Conservation (phyloP, 2,113 vertebrate genomes). For the Trogon melanurus region DNA sequence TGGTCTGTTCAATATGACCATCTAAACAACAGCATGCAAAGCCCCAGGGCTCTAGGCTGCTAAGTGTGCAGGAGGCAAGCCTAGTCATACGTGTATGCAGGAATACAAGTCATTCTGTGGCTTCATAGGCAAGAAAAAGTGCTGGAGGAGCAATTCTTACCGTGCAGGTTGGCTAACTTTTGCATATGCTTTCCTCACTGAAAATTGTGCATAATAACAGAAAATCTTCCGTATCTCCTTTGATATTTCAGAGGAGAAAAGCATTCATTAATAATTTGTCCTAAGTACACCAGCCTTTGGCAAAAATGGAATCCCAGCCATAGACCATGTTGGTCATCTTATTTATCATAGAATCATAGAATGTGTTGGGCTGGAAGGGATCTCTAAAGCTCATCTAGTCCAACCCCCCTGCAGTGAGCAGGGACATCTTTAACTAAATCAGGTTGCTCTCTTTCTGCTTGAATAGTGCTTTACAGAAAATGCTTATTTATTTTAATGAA, state of each 20-base stretch:
- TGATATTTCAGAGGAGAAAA: slow-evolving; percentile 49
- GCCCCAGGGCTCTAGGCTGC: not conserved
- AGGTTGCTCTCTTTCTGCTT: not conserved
- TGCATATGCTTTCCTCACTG: not conserved
- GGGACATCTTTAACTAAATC: too few species aligned
- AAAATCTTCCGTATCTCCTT: not conserved
- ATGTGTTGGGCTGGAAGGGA: too few species aligned
- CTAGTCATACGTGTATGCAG: fast-evolving
- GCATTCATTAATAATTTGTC: slow-evolving; percentile 60
- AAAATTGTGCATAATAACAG: slow-evolving; percentile 31
- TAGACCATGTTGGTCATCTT: slow-evolving; percentile 1
- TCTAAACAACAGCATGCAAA: fast-evolving
- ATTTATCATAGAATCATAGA: not conserved
- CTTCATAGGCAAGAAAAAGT: not conserved
- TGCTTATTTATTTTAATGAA: slow-evolving; percentile 68
- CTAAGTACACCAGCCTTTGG: slow-evolving; percentile 18
- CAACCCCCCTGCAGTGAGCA: too few species aligned
- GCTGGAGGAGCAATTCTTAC: not conserved
- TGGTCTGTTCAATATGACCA: not conserved
- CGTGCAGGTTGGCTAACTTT: not conserved
- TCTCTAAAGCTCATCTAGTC: too few species aligned
- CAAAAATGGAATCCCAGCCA: slow-evolving; percentile 53
- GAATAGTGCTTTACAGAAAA: slow-evolving; percentile 69
- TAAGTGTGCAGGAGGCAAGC: not conserved
- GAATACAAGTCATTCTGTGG: not conserved